phyloP scores from a whole-genome alignment of 2,797 vertebrate species.

The Pangasius mekongensis region DNA sequence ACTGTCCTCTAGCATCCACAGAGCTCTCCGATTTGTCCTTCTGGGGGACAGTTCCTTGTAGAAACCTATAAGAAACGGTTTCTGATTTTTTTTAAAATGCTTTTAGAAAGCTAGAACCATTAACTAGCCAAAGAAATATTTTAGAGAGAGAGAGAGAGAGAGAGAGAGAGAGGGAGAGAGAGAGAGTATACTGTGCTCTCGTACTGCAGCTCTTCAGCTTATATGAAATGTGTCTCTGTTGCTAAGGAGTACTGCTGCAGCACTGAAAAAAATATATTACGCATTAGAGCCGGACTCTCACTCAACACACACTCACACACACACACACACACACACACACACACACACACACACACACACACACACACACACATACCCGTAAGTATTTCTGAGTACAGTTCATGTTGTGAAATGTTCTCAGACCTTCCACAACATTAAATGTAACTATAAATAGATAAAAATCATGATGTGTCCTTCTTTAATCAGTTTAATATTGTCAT shows the following conservation, averaged over 20 bases:
- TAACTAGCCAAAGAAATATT: neutral
- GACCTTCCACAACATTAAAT: neutral
- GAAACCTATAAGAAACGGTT: neutral
- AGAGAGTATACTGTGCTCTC: neutral
- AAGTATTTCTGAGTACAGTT: neutral
- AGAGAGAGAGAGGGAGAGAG: conserved; percentile 11
- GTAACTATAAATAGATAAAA: neutral
- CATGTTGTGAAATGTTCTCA: neutral
- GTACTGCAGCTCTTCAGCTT: neutral
- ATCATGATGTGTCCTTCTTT: neutral
- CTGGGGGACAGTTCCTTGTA: neutral
- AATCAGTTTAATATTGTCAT: neutral
- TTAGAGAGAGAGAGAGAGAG: neutral
- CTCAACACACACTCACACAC: neutral
- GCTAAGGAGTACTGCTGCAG: neutral
- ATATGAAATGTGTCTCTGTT: neutral
- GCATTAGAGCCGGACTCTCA: neutral
- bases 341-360: neutral
- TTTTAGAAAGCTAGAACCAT: neutral
- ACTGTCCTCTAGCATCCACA: neutral
- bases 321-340: neutral
- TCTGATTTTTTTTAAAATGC: neutral
- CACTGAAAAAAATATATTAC: neutral
- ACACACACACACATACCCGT: neutral
- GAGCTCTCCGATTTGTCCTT: neutral